phyloP scores from a whole-genome alignment of 2,797 vertebrate genomes.

The Champsocephalus gunnari region DNA sequence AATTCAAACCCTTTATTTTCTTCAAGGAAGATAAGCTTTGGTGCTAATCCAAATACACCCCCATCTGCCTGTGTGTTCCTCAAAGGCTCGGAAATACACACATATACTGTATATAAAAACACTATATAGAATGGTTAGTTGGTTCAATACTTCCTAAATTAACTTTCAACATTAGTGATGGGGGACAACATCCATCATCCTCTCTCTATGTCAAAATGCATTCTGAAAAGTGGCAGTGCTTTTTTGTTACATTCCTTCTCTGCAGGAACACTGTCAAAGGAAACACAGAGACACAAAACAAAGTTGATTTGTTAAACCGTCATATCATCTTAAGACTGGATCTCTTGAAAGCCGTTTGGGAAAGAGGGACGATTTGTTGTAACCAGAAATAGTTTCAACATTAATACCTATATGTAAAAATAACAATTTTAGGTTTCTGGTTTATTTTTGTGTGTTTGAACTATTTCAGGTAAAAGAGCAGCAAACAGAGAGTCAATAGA shows the following conservation, averaged over 20 bases:
- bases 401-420: too few relatives aligned
- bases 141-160: too few relatives aligned
- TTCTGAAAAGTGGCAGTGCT: background rate
- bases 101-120: too few relatives aligned
- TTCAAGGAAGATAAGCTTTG: background rate
- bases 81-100: too few relatives aligned
- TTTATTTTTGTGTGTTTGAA: too few relatives aligned
- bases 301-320: background rate
- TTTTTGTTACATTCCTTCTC: background rate
- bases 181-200: background rate
- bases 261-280: background rate
- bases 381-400: too few relatives aligned
- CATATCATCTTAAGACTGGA: background rate
- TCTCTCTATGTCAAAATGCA: background rate
- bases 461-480: too few relatives aligned
- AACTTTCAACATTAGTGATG: background rate
- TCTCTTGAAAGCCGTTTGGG: too few relatives aligned
- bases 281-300: background rate
- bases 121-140: too few relatives aligned
- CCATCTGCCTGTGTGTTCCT: background rate
- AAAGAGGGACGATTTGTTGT: too few relatives aligned
- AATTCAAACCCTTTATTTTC: constrained; percentile 3
- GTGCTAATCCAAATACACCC: background rate
- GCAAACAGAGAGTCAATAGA: too few relatives aligned
- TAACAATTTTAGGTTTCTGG: too few relatives aligned